Evolutionary conservation across 2,888 invertebrate species (phyloP), one percentile per base, ranked within the genome.

Genomic region (Leistus spinibarbis): DNA sequence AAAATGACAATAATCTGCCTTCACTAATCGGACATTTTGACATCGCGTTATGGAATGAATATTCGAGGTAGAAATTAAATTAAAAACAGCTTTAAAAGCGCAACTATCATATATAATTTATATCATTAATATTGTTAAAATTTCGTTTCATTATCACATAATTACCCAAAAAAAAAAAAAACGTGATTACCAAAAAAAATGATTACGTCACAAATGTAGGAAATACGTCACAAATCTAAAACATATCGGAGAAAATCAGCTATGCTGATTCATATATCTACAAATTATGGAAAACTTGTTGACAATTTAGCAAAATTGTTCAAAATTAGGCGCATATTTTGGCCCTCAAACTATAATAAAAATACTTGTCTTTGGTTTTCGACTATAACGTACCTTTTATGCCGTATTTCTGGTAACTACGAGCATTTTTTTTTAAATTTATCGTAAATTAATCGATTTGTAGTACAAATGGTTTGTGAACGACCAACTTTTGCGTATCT

Each of bases 11-110:
- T n/a, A n/a, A n/a, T n/a, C n/a, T n/a, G n/a, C n/a, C n/a, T n/a
- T n/a, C n/a, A n/a, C n/a, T n/a, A n/a, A n/a, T n/a, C n/a, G n/a
- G n/a, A n/a, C n/a, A n/a, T n/a, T n/a, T n/a, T n/a, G n/a, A n/a
- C n/a, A n/a, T n/a, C n/a, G n/a, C n/a, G n/a, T n/a, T n/a, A n/a
- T 73, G 73, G 73, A 73, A 73, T 73, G 73, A 67, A 67, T 53
- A 23, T 67, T 62, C 24, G 57, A 66, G 60, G 72, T 72, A 72
- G 23, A 23, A 71, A 23, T 24, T 3, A n/a, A n/a, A 40, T 40
- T 40, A 40, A 40, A 40, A 40, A 40, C 13, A 40, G 40, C 40
- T 40, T 40, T 40, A 5, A 40, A 40, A 40, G 27, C 27, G 27
- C 9, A 27, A 4, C 4, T 13, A 62, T 20, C 22, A 64, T 54